Base-by-base conservation (phyloP, 2,888 invertebrate species). In the Drosophila antonietae region DNA sequence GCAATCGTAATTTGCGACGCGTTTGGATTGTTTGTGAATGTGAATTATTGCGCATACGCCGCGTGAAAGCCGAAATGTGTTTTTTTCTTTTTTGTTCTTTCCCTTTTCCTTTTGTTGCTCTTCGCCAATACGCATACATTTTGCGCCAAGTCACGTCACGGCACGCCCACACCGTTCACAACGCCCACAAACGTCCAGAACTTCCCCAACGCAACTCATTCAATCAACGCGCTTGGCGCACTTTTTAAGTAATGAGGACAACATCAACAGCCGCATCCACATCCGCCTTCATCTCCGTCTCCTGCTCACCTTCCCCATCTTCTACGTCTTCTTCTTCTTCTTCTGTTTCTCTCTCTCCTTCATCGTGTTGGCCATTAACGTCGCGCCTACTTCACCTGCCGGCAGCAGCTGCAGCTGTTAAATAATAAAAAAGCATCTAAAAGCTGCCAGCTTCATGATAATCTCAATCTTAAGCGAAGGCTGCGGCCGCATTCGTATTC, bases 171-270 rank as follows among this genome's bases (percentile, higher is more conserved):
- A 10, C 3, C 53, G 33, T 44, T 46, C 28, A 23, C 20, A 20
- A 5, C 59, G 39, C 52, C 10, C 44, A 14, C 20, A 3, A 5
- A 5, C 37, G 37, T 14, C 37, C 20, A 23, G 12, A 23, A 23
- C 14, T 28, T n/a, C 18, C 9, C 57, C 69, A 51, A 12, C 57
- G 51, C 82, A 74, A 53, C 64, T 60, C 80, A 78, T 88, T 88
- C 83, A 84, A 88, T 84, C 88, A 88, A 74, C 68, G 74, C 74
- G 68, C 68, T 72, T 70, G 73, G 77, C 75, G 68, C 71, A 77
- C 86, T 88, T 78, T 86, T 88, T 51, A 84, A 88, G 84, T 84
- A 84, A 84, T 84, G 84, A 84, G 84, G 43, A 73, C 73, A 71
- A 70, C 86, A 64, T 60, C 73, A 76, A 33, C 73, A 67, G 43